Base-by-base conservation (phyloP, 2,113 vertebrate species). In the Sorex araneus region DNA sequence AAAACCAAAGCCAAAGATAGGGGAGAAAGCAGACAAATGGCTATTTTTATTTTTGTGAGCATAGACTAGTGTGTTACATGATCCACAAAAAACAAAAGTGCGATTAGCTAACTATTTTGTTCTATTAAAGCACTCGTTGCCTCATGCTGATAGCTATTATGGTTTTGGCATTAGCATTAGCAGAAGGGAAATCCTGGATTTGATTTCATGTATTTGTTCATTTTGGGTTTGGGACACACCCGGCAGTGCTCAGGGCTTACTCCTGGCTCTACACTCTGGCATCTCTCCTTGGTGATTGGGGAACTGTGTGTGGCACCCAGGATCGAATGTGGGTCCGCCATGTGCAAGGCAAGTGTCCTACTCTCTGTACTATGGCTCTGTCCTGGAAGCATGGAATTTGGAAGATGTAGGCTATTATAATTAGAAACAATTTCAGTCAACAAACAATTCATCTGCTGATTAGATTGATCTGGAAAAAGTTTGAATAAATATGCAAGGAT, bases 381-480 rank as follows among this genome's bases (percentile, higher is more conserved):
- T 11, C 50, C 50, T 18, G 16, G 16, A 54, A 54, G 16, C 50
- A 11, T 11, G 4, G 16, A 54, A 15, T 95, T 94, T 43, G 88
- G 80, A 79, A 93, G 57, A 91, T 76, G 43, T 45, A n/a, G 64
- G 25, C 74, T 76, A 40, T 40, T 40, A 40, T 7, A 40, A 94
- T 94, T 60, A 67, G 57, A 82, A 82, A 89, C 50, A 54, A 85
- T 92, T 85, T 93, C 30, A 74, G 75, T 81, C 30, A 63, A 94
- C 93, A 69, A 92, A 73, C 27, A 74, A 93, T 79, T 92, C 40
- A 84, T 76, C 71, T 89, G 15, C 90, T 86, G 79, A 76, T 64
- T 83, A 28, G 63, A 88, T 75, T 89, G 69, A n/a, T 40, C 63
- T 95, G 54, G 47, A 67, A 57, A n/a, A 32, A 84, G 66, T 57